These are phyloP conservation scores for Streptopelia turtur DNA, from an alignment of 2,797 vertebrate species.

Conservation along the genomic window DNA sequence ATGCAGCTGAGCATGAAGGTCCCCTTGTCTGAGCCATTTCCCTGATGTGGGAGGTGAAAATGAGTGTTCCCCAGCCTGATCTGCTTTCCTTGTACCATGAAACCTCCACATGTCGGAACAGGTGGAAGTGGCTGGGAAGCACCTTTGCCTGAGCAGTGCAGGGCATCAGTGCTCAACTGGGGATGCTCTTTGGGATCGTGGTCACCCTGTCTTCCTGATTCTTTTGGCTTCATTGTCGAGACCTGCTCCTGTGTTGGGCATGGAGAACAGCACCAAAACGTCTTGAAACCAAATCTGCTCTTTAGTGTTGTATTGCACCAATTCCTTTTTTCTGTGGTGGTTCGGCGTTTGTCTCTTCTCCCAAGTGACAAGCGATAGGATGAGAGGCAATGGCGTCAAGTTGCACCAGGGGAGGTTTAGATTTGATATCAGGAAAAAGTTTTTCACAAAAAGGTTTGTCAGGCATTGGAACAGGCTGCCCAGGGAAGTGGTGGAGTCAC, in stretches of 20 bases:
- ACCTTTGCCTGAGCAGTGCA: accelerated
- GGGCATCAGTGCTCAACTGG: accelerated
- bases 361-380: no score
- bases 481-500: no score
- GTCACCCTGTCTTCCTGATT: accelerated
- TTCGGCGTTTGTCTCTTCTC: no score
- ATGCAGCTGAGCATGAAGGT: background rate
- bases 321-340: background rate
- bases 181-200: background rate
- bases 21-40: background rate
- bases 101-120: background rate
- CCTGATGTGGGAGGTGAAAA: background rate
- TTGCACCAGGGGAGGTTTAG: no score
- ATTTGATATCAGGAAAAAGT: no score
- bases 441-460: no score
- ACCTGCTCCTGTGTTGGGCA: background rate
- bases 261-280: accelerated
- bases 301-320: background rate
- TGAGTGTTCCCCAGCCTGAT: background rate
- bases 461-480: no score
- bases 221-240: background rate
- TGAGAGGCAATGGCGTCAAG: no score
- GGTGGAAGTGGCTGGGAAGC: background rate
- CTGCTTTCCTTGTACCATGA: background rate
- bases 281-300: background rate